These are phyloP conservation scores for Catocala nupta DNA, from an alignment of 2,888 invertebrate species.

Conservation along the genomic window DNA sequence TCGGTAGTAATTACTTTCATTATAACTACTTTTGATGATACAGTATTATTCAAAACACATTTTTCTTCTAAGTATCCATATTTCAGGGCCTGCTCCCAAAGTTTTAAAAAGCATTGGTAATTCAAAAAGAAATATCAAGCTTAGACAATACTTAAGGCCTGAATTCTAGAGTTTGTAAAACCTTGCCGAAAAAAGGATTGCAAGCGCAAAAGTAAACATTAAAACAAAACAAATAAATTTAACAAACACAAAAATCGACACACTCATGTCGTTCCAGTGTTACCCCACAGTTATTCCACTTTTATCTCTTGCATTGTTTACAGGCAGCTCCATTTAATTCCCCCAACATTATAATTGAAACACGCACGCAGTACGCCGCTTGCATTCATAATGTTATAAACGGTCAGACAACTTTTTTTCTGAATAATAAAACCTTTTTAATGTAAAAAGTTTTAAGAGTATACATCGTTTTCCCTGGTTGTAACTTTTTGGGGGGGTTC, in stretches of 20 bases:
- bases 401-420: conserved; percentile 58
- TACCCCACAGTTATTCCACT: conserved; percentile 26
- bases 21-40: too few relatives aligned
- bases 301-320: conserved; percentile 51
- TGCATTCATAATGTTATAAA: conserved; percentile 69
- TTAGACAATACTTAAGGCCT: too few relatives aligned
- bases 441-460: conserved; percentile 65
- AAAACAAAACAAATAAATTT: conserved; percentile 5
- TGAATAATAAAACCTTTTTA: conserved; percentile 65
- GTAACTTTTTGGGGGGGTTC: conserved; percentile 41
- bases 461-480: conserved; percentile 51
- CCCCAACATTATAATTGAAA: conserved; percentile 68
- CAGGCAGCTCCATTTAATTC: conserved; percentile 46
- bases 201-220: neutral
- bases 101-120: too few relatives aligned
- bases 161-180: too few relatives aligned
- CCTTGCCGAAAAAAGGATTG: too few relatives aligned
- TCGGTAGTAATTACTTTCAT: too few relatives aligned
- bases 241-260: conserved; percentile 37
- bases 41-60: too few relatives aligned
- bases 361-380: conserved; percentile 61
- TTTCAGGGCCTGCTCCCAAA: too few relatives aligned
- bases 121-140: too few relatives aligned
- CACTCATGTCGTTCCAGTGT: conserved; percentile 33
- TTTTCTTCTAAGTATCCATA: too few relatives aligned